Evolutionary conservation across 2,113 vertebrate genomes (phyloP).

Genomic region (Craseonycteris thonglongyai): DNA sequence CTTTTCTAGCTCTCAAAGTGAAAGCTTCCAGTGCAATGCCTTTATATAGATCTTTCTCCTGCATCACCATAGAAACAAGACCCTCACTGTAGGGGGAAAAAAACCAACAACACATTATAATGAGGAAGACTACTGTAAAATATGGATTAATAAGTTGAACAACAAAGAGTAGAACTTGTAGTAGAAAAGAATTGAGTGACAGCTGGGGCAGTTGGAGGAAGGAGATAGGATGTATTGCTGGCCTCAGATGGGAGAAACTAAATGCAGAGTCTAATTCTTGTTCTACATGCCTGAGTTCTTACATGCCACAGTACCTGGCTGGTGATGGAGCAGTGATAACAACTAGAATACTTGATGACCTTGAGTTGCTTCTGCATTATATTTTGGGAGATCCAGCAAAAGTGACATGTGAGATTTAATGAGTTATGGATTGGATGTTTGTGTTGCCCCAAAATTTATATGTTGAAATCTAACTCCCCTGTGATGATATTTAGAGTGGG

Average conservation of each 20-base stretch:
- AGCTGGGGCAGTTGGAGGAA: not conserved
- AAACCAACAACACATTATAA: not conserved
- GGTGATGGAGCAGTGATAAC: not conserved
- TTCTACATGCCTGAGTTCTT: not conserved
- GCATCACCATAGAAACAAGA: conserved; percentile 45
- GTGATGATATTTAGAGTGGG: not conserved
- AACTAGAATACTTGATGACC: not conserved
- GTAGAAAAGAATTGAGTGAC: not conserved
- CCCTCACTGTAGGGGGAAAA: not conserved
- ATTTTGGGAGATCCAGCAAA: not conserved
- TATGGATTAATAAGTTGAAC: not conserved
- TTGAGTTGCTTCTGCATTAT: not conserved
- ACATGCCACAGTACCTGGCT: not conserved
- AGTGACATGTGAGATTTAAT: not conserved
- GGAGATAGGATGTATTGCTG: not conserved
- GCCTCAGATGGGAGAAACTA: not conserved
- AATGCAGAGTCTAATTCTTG: not conserved
- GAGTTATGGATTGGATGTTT: not conserved
- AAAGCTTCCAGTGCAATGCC: not conserved
- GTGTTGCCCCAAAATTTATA: not conserved
- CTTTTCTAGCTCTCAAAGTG: not conserved
- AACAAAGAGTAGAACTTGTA: not conserved
- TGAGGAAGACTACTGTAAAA: conserved; percentile 18
- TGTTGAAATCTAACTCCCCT: not conserved
- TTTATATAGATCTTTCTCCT: not conserved